Conservation (phyloP, 2,797 vertebrate species). For the Pempheris klunzingeri region DNA sequence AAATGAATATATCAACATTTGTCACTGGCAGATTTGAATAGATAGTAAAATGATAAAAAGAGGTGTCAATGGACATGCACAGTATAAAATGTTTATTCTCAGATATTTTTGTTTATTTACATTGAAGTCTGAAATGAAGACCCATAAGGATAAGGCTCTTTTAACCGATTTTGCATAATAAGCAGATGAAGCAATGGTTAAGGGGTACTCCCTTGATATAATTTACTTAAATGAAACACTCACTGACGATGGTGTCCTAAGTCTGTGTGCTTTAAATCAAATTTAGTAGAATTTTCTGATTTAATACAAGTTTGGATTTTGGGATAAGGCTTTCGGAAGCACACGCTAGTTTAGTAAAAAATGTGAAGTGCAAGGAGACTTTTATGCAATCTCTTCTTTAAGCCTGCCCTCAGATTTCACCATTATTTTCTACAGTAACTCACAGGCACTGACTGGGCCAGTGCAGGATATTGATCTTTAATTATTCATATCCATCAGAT, state of each 20-base stretch:
- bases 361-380: neutral
- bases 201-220: neutral
- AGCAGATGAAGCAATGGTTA: neutral
- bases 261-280: neutral
- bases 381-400: neutral
- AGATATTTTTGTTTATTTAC: neutral
- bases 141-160: neutral
- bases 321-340: conserved; percentile 2
- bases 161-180: neutral
- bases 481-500: conserved; percentile 10
- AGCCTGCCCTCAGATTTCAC: neutral
- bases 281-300: neutral
- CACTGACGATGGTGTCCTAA: neutral
- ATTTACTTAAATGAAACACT: conserved; percentile 6
- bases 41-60: neutral
- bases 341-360: neutral
- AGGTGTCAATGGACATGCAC: neutral
- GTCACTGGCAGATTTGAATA: conserved; percentile 4
- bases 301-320: neutral
- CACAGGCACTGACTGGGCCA: no score
- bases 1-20: neutral
- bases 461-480: conserved; percentile 7
- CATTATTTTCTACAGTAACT: conserved; percentile 1
- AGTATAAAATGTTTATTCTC: neutral
- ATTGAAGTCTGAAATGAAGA: conserved; percentile 1